Evolutionary conservation across 2,888 invertebrate genomes (phyloP).

Genomic region (Pyrocoelia pectoralis): DNA sequence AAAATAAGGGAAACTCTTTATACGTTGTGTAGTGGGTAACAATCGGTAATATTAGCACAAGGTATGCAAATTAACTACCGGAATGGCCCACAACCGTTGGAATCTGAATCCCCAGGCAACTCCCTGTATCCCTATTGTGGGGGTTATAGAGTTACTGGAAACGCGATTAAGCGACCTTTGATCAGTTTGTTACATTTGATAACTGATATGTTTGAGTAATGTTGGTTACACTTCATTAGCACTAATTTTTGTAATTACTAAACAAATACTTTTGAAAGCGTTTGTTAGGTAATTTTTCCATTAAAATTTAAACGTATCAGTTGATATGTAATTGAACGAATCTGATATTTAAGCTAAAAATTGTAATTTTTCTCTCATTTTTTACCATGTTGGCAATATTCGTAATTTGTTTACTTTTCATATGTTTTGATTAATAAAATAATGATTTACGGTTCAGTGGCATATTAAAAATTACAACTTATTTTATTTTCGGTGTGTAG

Average conservation of each 20-base stretch:
- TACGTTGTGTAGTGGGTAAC: slow-evolving; percentile 27
- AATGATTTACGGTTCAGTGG: neutral
- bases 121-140: slow-evolving; percentile 30
- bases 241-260: slow-evolving; percentile 20
- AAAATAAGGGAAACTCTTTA: neutral
- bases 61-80: slow-evolving; percentile 50
- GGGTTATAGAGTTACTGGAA: slow-evolving; percentile 43
- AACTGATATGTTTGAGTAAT: slow-evolving; percentile 45
- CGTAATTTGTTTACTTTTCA: neutral
- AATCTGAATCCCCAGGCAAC: slow-evolving; percentile 44
- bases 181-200: slow-evolving; percentile 46
- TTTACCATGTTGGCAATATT: neutral
- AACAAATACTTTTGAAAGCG: slow-evolving; percentile 11
- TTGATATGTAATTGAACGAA: slow-evolving; percentile 1
- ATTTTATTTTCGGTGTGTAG: too few species aligned
- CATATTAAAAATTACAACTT: neutral
- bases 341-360: neutral
- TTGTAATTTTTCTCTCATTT: neutral
- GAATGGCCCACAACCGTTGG: slow-evolving; percentile 45
- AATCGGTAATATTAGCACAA: slow-evolving; percentile 48
- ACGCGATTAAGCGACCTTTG: slow-evolving; percentile 47
- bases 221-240: slow-evolving; percentile 43
- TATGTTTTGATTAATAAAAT: neutral
- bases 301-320: neutral
- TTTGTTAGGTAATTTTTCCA: neutral